A percentile compares a stretch with the other conserved stretches of the same genome.
phyloP scores from a whole-genome alignment of 2,797 vertebrate genomes.

The Coreius guichenoti region DNA sequence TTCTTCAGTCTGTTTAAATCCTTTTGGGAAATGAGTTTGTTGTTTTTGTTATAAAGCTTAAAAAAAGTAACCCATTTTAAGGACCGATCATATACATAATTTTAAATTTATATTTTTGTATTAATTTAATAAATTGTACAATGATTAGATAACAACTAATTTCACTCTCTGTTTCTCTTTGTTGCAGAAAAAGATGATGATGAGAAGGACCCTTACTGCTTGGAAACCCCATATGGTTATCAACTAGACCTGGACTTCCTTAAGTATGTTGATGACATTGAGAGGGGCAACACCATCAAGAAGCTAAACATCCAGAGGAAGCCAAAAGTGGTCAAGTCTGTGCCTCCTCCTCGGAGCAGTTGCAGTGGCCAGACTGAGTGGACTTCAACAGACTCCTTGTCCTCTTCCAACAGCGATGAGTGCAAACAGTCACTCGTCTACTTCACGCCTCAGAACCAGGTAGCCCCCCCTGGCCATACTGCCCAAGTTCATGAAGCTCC shows the following conservation, averaged over 20 bases:
- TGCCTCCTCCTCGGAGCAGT: slow-evolving; percentile 65
- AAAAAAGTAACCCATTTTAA: neutral
- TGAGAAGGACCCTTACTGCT: slow-evolving; percentile 88
- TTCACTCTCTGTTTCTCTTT: neutral
- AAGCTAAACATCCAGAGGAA: slow-evolving; percentile 92
- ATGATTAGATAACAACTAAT: neutral
- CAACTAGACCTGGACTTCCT: slow-evolving; percentile 98
- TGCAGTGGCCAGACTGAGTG: slow-evolving; percentile 79
- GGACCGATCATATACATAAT: neutral
- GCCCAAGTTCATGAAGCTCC: slow-evolving; percentile 69
- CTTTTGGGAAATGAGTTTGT: neutral
- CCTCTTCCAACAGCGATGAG: slow-evolving; percentile 95
- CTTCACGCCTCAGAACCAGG: slow-evolving; percentile 69
- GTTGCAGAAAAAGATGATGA: slow-evolving; percentile 75
- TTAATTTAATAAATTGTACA: neutral
- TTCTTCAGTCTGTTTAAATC: neutral
- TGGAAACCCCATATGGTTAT: slow-evolving; percentile 98
- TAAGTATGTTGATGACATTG: slow-evolving; percentile 98
- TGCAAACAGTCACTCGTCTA: slow-evolving; percentile 83
- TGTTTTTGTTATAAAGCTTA: neutral
- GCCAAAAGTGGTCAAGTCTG: slow-evolving; percentile 76
- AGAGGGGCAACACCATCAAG: slow-evolving; percentile 95
- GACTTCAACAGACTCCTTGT: slow-evolving; percentile 94
- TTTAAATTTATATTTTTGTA: neutral
- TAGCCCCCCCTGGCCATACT: slow-evolving; percentile 59